These are phyloP conservation scores for Dyspetes luteomarginatus DNA, from an alignment of 2,888 invertebrate genomes.

Conservation along the genomic window DNA sequence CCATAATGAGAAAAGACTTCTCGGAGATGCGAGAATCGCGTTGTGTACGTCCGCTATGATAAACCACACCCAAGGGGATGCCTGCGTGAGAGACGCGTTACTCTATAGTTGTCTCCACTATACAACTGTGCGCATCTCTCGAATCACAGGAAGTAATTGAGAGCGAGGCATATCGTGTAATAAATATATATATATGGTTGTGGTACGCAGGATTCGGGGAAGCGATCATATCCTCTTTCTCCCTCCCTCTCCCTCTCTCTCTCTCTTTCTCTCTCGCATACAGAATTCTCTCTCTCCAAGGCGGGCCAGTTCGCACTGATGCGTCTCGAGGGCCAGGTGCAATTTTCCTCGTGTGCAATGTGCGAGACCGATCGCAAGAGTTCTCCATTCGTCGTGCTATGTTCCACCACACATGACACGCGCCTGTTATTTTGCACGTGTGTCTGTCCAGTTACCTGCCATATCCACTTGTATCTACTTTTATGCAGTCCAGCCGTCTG, in stretches of 20 bases:
- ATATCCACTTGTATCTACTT: constrained; percentile 72
- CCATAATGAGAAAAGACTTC: constrained; percentile 55
- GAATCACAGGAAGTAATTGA: constrained; percentile 64
- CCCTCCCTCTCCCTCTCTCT: not conserved
- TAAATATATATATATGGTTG: constrained; percentile 59
- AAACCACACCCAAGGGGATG: constrained; percentile 45
- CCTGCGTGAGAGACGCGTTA: constrained; percentile 32
- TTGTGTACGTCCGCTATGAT: constrained; percentile 62
- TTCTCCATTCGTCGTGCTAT: constrained; percentile 38
- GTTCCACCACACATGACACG: constrained; percentile 50
- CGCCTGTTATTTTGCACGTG: constrained; percentile 62
- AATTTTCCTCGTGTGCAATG: constrained; percentile 32
- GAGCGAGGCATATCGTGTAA: constrained; percentile 52
- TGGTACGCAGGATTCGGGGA: constrained; percentile 66
- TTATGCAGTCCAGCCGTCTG: constrained; percentile 70
- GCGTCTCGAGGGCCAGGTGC: constrained; percentile 59
- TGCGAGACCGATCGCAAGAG: constrained; percentile 12
- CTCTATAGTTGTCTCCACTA: constrained; percentile 31
- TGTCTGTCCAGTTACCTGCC: constrained; percentile 70
- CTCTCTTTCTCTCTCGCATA: not conserved
- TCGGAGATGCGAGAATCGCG: constrained; percentile 45
- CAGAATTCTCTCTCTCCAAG: constrained; percentile 25
- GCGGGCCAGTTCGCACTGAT: constrained; percentile 45
- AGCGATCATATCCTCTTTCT: constrained; percentile 41
- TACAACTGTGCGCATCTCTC: constrained; percentile 26